Evolutionary conservation across 2,797 vertebrate species (phyloP), one percentile per base, ranked within the genome.

Genomic region (Hydrolagus colliei): DNA sequence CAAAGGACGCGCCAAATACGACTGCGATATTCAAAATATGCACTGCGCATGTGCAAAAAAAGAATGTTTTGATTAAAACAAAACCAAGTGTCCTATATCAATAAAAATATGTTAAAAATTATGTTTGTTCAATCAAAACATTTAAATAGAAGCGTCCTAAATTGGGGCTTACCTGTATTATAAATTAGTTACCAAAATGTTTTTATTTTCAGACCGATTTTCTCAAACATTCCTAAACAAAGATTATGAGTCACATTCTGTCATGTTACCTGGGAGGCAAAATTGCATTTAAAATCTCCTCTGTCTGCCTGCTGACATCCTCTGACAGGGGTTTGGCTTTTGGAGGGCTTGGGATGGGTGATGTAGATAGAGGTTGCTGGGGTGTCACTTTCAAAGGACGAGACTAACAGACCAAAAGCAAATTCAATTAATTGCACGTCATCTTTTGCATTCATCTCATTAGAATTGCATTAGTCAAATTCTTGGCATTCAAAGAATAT

Each of bases 221-320:
- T 32, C 35, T 85, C 59, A 72, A 14, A 85, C 12, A 52, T 52
- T 11, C 14, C 71, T 8, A 65, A 20, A 27, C 67, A 72, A n/a
- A 11, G 14, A 72, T 41, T 52, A 63, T 35, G 14, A 59, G 59
- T 27, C 5, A 73, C 35, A 0, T 59, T 14, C 41, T 73, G 62
- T 22, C 16, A 73, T 2, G 71, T 91, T 92, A 98, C 98, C 96
- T 95, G 22, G 97, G 97, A 20, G 98, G 97, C 59, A 98, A 91
- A 87, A 98, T 97, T 86, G 89, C 73, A 88, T 97, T 95, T 65
- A 99, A 93, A 61, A 97, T 93, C 87, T 97, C 96, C 87, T 96
- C 94, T 9, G 94, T 92, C 86, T 95, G 90, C 87, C 89, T 94
- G 75, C 74, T 88, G 67, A 87, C 65, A 59, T 95, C 95, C 11